These are phyloP conservation scores for Parapsyche elsis DNA, from an alignment of 1,140 invertebrate genomes.

Conservation along the genomic window DNA sequence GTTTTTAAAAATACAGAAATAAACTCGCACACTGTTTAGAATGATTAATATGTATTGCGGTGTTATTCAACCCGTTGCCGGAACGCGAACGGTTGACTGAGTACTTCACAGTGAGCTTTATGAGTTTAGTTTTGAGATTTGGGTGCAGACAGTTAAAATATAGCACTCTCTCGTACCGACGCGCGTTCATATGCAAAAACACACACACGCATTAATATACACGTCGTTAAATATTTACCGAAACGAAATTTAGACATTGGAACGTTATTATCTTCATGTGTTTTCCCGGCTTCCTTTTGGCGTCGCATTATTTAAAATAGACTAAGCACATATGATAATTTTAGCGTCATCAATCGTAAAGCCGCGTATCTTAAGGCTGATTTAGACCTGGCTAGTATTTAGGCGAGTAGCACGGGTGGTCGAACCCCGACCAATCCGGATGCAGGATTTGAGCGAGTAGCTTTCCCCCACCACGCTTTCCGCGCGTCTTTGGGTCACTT, in stretches of 20 bases:
- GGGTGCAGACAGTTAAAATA: constrained; percentile 33
- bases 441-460: too few relatives aligned
- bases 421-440: too few relatives aligned
- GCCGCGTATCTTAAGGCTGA: too few relatives aligned
- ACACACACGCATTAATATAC: constrained; percentile 1
- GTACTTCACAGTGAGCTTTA: constrained; percentile 23
- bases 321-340: too few relatives aligned
- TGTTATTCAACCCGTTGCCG: not conserved
- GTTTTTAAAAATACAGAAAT: not conserved
- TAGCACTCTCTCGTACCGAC: not conserved
- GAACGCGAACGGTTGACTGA: constrained; percentile 19
- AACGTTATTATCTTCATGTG: too few relatives aligned
- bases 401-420: too few relatives aligned
- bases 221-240: not conserved
- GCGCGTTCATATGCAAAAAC: not conserved
- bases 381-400: too few relatives aligned
- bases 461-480: too few relatives aligned
- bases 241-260: too few relatives aligned
- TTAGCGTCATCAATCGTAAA: too few relatives aligned
- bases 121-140: constrained; percentile 33
- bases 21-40: not conserved
- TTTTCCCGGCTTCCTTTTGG: too few relatives aligned
- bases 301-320: not conserved
- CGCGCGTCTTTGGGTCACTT: too few relatives aligned
- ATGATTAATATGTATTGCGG: constrained; percentile 19